Base-by-base conservation (phyloP, 2,113 vertebrate genomes). In the Neomonachus schauinslandi region DNA sequence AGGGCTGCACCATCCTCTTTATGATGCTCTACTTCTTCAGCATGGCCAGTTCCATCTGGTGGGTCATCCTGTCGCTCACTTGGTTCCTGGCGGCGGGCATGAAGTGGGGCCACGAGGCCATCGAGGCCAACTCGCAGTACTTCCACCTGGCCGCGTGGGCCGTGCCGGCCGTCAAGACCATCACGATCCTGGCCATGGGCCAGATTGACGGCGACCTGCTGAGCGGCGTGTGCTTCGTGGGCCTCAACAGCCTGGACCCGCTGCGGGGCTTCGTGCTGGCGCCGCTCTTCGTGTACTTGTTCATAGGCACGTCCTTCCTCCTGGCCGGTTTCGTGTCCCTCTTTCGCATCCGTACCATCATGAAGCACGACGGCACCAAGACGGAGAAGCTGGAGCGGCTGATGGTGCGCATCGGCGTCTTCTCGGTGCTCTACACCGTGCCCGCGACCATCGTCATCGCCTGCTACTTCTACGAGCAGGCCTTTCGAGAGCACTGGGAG, bases 21-120 rank as follows among this genome's bases (percentile, higher is more conserved):
- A 99, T 99, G 99, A 99, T 99, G 99, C 99, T 99, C 1, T 99
- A 99, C 92, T 99, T 99, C 98, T 99, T 99, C 94, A 98, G 99
- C 98, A 99, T 99, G 99, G 99, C 99, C 98, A 99, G 99, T 95
- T 99, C 99, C 33, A 99, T 99, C 98, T 99, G 99, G 99, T 99
- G 99, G 99, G 99, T 99, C 97, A 99, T 99, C 98, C 98, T 99
- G 46, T 99, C 99, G 3, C 99, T 99, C 97, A 99, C 99, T 86
- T 99, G 99, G 99, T 99, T 99, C 98, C 99, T 99, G 97, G 99
- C 99, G 0, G 99, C 99, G 0, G 99, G 99, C 88, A 99, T 99
- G 99, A 99, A 99, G 96, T 99, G 99, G 99, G 99, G 99, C 74
- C 99, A 99, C 1, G 99, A 99, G 98, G 99, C 99, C 84, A 99